These are phyloP conservation scores for Anastrepha obliqua DNA, from an alignment of 1,140 invertebrate genomes.

Conservation along the genomic window DNA sequence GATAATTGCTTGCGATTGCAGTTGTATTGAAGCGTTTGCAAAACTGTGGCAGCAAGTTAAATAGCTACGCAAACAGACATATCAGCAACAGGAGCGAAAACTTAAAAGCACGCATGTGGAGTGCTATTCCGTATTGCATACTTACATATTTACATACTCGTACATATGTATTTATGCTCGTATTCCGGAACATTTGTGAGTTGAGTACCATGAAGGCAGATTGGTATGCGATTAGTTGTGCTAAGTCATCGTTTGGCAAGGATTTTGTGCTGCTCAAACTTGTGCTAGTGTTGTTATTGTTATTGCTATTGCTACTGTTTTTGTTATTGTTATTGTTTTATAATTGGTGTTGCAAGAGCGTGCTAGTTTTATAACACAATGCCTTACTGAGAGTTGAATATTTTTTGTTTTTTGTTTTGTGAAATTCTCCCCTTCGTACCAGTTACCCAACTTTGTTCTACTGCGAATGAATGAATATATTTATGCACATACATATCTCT, in stretches of 20 bases:
- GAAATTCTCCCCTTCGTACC: neutral
- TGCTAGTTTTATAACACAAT: neutral
- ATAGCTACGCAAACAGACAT: slow-evolving; percentile 24
- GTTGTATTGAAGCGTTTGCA: neutral
- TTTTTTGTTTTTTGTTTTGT: neutral
- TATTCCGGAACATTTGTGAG: neutral
- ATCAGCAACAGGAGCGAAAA: neutral
- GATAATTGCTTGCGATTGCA: slow-evolving; percentile 48
- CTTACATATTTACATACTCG: neutral
- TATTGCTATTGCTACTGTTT: neutral
- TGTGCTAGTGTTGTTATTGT: neutral
- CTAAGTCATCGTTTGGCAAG: neutral
- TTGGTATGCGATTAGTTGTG: slow-evolving; percentile 32
- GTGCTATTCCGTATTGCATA: no score
- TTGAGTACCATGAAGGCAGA: neutral
- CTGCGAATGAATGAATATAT: slow-evolving; percentile 1
- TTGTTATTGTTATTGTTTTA: neutral
- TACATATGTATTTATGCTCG: neutral
- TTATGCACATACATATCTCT: neutral
- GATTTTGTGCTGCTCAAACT: neutral
- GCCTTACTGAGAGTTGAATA: neutral
- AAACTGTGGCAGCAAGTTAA: slow-evolving; percentile 26
- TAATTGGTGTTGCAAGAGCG: neutral
- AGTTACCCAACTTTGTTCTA: neutral
- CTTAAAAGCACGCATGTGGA: neutral